Conservation (phyloP, 2,888 invertebrate species). For the Latheticus oryzae region DNA sequence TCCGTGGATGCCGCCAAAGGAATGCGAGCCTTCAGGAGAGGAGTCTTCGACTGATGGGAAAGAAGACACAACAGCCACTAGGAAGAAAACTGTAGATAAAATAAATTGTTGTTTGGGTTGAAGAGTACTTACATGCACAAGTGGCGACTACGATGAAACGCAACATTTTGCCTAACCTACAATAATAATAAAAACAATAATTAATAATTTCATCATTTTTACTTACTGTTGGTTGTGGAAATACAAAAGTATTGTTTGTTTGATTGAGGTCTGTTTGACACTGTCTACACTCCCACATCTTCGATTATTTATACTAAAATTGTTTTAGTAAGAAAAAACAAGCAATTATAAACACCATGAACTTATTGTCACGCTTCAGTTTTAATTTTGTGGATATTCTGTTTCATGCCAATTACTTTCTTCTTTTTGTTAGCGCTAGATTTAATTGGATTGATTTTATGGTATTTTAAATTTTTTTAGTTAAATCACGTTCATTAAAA, state of each 20-base stretch:
- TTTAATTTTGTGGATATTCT: conserved; percentile 20
- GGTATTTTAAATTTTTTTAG: conserved; percentile 19
- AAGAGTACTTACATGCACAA: conserved; percentile 2
- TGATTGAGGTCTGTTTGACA: conserved; percentile 27
- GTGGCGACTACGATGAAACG: conserved; percentile 1
- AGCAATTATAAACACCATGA: conserved; percentile 9
- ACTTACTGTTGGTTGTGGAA: conserved; percentile 25
- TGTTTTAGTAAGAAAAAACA: conserved; percentile 7
- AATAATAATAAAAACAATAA: not conserved
- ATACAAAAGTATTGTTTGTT: no score
- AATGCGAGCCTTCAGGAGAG: conserved; percentile 9
- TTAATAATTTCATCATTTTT: not conserved
- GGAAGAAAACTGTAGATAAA: no score
- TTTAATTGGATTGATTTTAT: conserved; percentile 23
- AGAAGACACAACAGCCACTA: conserved; percentile 10
- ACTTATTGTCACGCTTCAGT: conserved; percentile 26
- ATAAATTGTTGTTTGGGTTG: not conserved
- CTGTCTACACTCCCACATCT: conserved; percentile 12
- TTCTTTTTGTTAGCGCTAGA: conserved; percentile 11
- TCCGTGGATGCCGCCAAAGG: not conserved
- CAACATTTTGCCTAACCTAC: conserved; percentile 1
- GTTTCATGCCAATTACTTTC: conserved; percentile 13
- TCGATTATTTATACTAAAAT: conserved; percentile 25
- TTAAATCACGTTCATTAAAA: conserved; percentile 24
- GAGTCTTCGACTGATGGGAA: conserved; percentile 15